A percentile compares a stretch with the other conserved stretches of the same genome.
phyloP scores from a whole-genome alignment of 2,797 vertebrate genomes.

The Chrosomus eos region DNA sequence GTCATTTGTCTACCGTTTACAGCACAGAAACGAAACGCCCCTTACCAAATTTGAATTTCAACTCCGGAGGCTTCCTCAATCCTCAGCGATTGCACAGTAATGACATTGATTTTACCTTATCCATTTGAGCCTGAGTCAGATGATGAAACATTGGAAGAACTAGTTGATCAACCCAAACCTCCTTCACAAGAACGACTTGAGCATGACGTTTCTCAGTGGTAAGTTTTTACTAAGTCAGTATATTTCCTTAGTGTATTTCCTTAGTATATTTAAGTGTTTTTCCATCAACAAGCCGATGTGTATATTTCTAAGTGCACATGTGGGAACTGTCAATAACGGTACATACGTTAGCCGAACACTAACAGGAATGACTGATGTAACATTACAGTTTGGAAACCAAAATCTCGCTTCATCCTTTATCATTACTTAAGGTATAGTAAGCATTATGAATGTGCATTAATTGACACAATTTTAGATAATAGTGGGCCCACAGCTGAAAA shows the following conservation, averaged over 20 bases:
- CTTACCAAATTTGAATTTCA: not conserved
- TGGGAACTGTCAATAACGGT: not conserved
- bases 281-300: not conserved
- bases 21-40: not conserved
- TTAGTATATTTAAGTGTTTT: too few species aligned
- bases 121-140: not conserved
- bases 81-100: not conserved
- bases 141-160: not conserved
- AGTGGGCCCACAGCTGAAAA: not conserved
- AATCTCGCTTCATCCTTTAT: not conserved
- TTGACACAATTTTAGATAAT: not conserved
- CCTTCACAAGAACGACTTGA: not conserved
- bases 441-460: not conserved
- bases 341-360: not conserved
- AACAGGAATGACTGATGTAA: not conserved
- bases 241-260: too few species aligned
- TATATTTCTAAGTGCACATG: not conserved
- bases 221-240: not conserved
- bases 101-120: not conserved
- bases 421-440: not conserved
- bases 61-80: not conserved
- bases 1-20: not conserved
- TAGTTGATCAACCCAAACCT: not conserved
- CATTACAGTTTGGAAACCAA: not conserved
- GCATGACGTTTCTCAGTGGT: not conserved